Percentiles rank a stretch among this genome's conserved stretches.
Conservation (phyloP, 2,888 invertebrate species). For the Hydroisotoma schaefferi region DNA sequence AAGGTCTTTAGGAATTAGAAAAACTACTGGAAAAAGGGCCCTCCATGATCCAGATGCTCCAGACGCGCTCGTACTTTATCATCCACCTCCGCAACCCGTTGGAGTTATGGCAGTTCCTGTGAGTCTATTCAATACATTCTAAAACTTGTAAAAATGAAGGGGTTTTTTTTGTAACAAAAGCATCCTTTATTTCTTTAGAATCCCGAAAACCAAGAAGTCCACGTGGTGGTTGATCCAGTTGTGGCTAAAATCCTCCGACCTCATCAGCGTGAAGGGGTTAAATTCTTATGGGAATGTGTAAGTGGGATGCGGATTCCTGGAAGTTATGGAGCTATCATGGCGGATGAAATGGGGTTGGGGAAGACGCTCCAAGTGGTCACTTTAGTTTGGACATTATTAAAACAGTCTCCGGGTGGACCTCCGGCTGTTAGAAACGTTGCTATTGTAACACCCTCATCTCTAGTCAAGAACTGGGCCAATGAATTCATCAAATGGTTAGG, state of each 20-base stretch:
- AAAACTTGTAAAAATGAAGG: neutral
- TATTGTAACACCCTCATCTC: slow-evolving; percentile 93
- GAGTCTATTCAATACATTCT: neutral
- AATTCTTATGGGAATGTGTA: slow-evolving; percentile 99
- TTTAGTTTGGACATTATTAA: slow-evolving; percentile 86
- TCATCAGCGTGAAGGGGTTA: slow-evolving; percentile 98
- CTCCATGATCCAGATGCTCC: slow-evolving; percentile 89
- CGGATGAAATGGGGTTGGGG: slow-evolving; percentile 98
- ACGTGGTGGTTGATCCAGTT: slow-evolving; percentile 95
- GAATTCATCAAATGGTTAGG: slow-evolving; percentile 96
- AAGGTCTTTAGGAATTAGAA: slow-evolving; percentile 73
- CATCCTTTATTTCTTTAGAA: slow-evolving; percentile 52
- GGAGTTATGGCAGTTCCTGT: slow-evolving; percentile 1
- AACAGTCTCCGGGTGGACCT: slow-evolving; percentile 87
- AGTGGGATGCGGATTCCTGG: slow-evolving; percentile 82
- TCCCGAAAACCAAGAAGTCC: slow-evolving; percentile 65
- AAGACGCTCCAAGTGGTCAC: slow-evolving; percentile 98
- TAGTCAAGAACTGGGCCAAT: slow-evolving; percentile 99
- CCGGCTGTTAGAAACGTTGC: slow-evolving; percentile 75
- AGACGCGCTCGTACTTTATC: slow-evolving; percentile 82
- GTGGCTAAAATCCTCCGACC: slow-evolving; percentile 86
- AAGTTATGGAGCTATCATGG: slow-evolving; percentile 96
- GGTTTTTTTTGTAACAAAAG: slow-evolving; percentile 5
- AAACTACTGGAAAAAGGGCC: slow-evolving; percentile 63
- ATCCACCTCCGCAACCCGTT: slow-evolving; percentile 76